These are phyloP conservation scores for Dendrolimus houi DNA, from an alignment of 2,888 invertebrate species.

Conservation along the genomic window DNA sequence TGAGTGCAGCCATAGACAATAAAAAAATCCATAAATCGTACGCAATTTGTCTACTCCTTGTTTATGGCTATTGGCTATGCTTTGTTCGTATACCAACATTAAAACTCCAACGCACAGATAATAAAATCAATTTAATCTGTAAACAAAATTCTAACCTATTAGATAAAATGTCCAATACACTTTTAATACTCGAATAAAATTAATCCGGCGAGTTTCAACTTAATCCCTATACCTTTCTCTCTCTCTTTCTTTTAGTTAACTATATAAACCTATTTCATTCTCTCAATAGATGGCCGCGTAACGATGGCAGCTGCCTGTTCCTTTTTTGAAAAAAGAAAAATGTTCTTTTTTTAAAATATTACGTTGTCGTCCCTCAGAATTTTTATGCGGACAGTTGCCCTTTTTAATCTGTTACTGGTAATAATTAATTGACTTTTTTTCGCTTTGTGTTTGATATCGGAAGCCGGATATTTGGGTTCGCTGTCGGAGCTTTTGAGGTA, in stretches of 20 bases:
- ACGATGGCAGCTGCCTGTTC: conserved; percentile 67
- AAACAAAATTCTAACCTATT: conserved; percentile 54
- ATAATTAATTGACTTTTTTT: conserved; percentile 42
- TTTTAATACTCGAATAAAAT: conserved; percentile 62
- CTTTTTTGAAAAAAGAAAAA: conserved; percentile 52
- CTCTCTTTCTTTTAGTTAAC: conserved; percentile 24
- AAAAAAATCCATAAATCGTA: not conserved
- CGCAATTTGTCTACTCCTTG: not conserved
- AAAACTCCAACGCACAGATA: conserved; percentile 16
- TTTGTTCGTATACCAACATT: conserved; percentile 2
- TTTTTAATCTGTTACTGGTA: conserved; percentile 50
- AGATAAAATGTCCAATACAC: conserved; percentile 48
- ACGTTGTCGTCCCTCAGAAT: conserved; percentile 60
- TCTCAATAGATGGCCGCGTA: conserved; percentile 45
- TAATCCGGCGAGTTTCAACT: conserved; percentile 51
- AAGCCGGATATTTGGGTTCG: conserved; percentile 9
- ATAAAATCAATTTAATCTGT: conserved; percentile 32
- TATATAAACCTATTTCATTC: conserved; percentile 28
- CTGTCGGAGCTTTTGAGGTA: no score
- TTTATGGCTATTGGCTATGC: not conserved
- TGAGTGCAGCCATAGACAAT: conserved; percentile 3
- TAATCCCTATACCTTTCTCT: conserved; percentile 47
- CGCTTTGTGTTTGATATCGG: conserved; percentile 11
- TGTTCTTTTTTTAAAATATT: conserved; percentile 45
- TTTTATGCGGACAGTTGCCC: conserved; percentile 53